Evolutionary conservation across 2,888 invertebrate species (phyloP), one percentile per base, ranked within the genome.

Genomic region (Hypercompe scribonia): DNA sequence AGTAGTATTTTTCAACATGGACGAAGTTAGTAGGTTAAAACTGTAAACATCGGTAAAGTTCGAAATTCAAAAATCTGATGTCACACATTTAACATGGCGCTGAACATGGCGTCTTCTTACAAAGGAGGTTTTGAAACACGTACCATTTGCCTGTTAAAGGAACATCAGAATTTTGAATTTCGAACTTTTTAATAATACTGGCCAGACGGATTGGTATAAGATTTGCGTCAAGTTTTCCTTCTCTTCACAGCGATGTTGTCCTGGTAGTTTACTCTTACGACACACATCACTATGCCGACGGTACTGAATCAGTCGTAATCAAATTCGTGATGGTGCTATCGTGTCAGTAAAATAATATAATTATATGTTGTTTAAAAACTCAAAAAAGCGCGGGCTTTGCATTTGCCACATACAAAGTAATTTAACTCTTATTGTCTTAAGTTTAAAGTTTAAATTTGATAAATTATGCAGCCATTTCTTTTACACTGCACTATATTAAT

Each of bases 341-440:
- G 36, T 50, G 65, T 66, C 42, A 66, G 31, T 61, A 61, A 61
- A 66, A 66, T 28, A 68, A 54, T 54, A 21, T 36, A 50, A 67
- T 67, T 67, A 68, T 8, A 54, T 39, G 8, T 39, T n/a, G n/a
- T 50, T 54, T 54, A 68, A 68, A 33, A 68, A 68, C 34, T 46
- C 36, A 70, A 70, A 70, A 73, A 74, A 70, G 66, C 70, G 73
- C 73, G 70, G 54, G 54, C 33, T 39, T 64, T 64, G 39, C 11
- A n/a, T 33, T 36, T 36, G 31, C 24, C 1, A 11, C 15, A 1
- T 7, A n/a, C 61, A 64, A n/a, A 4, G 7, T 3, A 70, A 63
- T 70, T 7, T 67, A 21, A 46, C n/a, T 28, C 24, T 63, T 70
- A 39, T 3, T 0, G 0, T 0, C 1, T 28, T 0, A 1, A 1